Evolutionary conservation across 1,140 invertebrate genomes (phyloP), one percentile per base, ranked within the genome.

Genomic region (Polypedilum pembai): DNA sequence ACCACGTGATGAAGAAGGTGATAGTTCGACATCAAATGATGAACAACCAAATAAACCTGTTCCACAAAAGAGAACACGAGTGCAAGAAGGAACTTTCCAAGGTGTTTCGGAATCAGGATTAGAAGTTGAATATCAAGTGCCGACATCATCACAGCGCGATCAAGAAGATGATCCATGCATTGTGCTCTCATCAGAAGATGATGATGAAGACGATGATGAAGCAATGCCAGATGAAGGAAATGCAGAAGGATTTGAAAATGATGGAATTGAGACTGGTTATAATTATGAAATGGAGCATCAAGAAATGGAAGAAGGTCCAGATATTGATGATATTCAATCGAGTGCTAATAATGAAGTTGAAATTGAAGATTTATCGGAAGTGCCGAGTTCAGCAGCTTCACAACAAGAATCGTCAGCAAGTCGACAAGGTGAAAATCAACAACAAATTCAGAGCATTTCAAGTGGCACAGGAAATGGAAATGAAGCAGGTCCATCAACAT

Each of bases 161-260:
- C 91, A 92, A 77, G 90, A 92, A 76, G 90, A 92, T 80, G 91
- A 93, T 76, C 89, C 92, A 33, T 89, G 93, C 17, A 88, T 91
- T 17, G 89, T 91, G 21, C 88, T 90, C 33, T 90, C 91, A 74
- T 87, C 88, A 56, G 87, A 88, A 17, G 86, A 87, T 74, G 88
- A 90, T 73, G 83, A 85, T 73, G 82, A 83, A 41, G 84, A 84
- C 73, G 83, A 82, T 69, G 82, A 82, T 20, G 82, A 81, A 10
- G 84, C 84, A 75, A 87, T 85, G 41, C 85, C 85, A 73, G 87
- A 86, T 78, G 86, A 85, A 66, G 83, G 83, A 40, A 83, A 76
- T 8, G 81, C 79, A 65, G 80, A 78, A 8, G 78, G 77, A 12
- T 79, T 78, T 66, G 77, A 76, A 74, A 83, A 76, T 40, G 83